Evolutionary conservation across 2,797 vertebrate genomes (phyloP), one percentile per base, ranked within the genome.

Genomic region (Heteromormyrus szaboi): DNA sequence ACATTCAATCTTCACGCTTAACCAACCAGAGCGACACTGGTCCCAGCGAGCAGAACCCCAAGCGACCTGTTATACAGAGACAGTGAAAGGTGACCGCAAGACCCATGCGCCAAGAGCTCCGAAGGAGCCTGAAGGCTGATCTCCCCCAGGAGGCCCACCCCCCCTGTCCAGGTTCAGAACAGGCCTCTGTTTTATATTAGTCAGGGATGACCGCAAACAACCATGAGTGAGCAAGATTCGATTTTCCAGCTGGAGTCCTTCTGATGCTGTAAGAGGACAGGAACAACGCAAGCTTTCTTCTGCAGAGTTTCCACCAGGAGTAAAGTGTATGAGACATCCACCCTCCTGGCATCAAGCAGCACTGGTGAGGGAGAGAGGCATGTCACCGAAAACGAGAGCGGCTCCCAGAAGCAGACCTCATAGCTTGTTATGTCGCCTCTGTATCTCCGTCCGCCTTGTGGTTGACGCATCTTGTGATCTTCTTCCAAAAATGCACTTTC

Each of bases 171-270:
- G 84, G 22, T 25, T 22, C 14, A 25, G 1, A 56, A 88, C 76
- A 86, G 86, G 37, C 86, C 84, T 76, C 86, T 88, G 88, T 48
- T 88, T 79, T 76, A 88, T 76, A 88, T 89, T 88, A 87, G 53
- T 44, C 76, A 68, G 59, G 48, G 85, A 89, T 72, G 53, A 68
- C 81, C 1, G n/a, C 54, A 86, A 50, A 87, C 79, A 53, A n/a
- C 59, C 86, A 86, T 85, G 88, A 83, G 88, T 87, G 54, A 54
- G 88, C 88, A 87, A 53, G 50, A 68, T 48, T 65, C 19, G 19
- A 89, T 87, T 88, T 88, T 62, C 62, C 88, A 88, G 84, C 87
- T 90, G 87, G 89, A 81, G 48, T 48, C 62, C 50, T 59, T 41
- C 48, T 25, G 22, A 87, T 51, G 85, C 50, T 50, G 53, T 76